These are phyloP conservation scores for Therioaphis trifolii DNA, from an alignment of 2,888 invertebrate species.

Conservation along the genomic window DNA sequence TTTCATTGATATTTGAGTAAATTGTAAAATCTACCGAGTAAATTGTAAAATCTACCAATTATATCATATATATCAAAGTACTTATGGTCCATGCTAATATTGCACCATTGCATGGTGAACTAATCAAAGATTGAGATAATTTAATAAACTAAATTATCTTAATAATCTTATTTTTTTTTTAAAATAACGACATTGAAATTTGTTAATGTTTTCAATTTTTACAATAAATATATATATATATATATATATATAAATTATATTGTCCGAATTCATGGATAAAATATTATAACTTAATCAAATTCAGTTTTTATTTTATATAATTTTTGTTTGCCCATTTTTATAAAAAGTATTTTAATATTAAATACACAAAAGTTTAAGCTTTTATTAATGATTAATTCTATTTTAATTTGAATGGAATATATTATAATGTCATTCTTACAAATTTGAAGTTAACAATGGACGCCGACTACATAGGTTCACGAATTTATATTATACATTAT, in stretches of 20 bases:
- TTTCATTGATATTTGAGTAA: too few species aligned
- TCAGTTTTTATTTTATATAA: conserved; percentile 12
- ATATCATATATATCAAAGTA: conserved; percentile 5
- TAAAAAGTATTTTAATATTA: conserved; percentile 29
- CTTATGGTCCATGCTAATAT: background rate
- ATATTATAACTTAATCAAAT: conserved; percentile 29
- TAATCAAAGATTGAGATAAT: background rate
- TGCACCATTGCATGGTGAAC: background rate
- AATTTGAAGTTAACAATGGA: background rate
- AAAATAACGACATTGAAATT: background rate
- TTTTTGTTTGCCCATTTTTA: conserved; percentile 26
- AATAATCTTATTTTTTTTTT: background rate
- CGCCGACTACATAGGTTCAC: conserved; percentile 7
- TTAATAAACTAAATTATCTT: background rate
- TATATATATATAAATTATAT: background rate
- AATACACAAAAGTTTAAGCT: conserved; percentile 15
- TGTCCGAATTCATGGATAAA: background rate
- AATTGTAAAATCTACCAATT: too few species aligned
- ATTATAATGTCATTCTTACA: conserved; percentile 31
- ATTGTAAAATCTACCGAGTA: too few species aligned
- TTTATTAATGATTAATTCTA: background rate
- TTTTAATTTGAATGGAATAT: conserved; percentile 11
- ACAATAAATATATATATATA: background rate
- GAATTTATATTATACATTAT: conserved; percentile 44
- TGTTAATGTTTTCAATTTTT: background rate